These are phyloP conservation scores for Dasypus novemcinctus DNA, from an alignment of 2,113 vertebrate genomes.

Conservation along the genomic window DNA sequence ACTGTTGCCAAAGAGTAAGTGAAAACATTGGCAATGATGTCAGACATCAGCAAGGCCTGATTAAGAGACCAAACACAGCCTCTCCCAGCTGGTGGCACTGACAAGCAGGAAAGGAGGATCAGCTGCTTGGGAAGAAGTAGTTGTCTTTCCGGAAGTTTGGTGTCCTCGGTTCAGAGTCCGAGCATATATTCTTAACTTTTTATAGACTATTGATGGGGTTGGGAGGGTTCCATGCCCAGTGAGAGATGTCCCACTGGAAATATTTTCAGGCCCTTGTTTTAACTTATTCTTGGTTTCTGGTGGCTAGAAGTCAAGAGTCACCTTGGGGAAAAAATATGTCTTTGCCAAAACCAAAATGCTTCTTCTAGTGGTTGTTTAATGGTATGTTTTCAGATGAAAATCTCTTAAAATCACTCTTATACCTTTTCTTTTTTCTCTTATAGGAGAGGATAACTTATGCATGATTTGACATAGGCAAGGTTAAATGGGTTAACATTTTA, in stretches of 20 bases:
- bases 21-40: constrained; percentile 66
- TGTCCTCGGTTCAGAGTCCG: constrained; percentile 2
- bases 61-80: constrained; percentile 55
- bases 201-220: constrained; percentile 12
- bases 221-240: background rate
- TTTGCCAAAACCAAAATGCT: constrained; percentile 37
- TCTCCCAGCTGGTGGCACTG: constrained; percentile 25
- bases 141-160: background rate
- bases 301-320: background rate
- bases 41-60: constrained; percentile 62
- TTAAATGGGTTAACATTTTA: background rate
- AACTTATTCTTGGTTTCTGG: constrained; percentile 40
- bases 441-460: background rate
- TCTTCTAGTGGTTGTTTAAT: background rate
- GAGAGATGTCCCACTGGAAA: background rate
- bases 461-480: background rate
- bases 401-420: background rate
- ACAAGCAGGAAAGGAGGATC: constrained; percentile 48
- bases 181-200: background rate
- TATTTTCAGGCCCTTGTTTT: constrained; percentile 32
- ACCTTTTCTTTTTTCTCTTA: background rate
- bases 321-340: background rate
- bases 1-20: constrained; percentile 67
- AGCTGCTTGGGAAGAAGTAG: background rate
- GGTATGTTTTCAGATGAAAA: constrained; percentile 35